Base-by-base conservation (phyloP, 2,797 vertebrate species). In the Sebastes dallii region DNA sequence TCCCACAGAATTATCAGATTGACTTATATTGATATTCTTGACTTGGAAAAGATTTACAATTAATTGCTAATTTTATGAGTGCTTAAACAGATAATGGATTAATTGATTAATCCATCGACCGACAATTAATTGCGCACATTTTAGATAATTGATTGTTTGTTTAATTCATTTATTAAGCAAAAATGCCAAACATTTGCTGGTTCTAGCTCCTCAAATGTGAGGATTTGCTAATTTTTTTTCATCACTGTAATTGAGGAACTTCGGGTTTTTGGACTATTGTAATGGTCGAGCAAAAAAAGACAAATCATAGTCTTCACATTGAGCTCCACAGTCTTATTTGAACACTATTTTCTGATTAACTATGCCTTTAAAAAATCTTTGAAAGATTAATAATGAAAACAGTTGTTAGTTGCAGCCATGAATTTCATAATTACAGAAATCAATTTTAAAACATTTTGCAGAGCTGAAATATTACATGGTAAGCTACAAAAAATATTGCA, bases 401-500 rank as follows among this genome's bases (percentile, higher is more conserved):
- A 22, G 25, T 24, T 25, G 9, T 42, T 32, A 30, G 32, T 61
- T 70, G 4, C 6, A n/a, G 29, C 42, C 8, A 54, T 46, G 3
- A n/a, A 71, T 76, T 69, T 64, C 5, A 36, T 46, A 27, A 61
- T 39, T 34, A 36, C 29, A 72, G 12, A 27, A 46, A 74, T 80
- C 6, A 34, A 80, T 39, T 69, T 58, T 5, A 30, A 67, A 58
- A 60, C 13, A 66, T 66, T 86, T 77, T 39, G 22, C 34, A 36
- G 4, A 42, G 25, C 68, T 46, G n/a, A 66, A 66, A 65, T 56
- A 32, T 55, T 64, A 32, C 54, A 60, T 11, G 11, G 65, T 56
- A 32, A 61, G 34, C 69, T 67, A 60, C 61, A 80, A 54, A 72
- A 50, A 46, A 46, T 66, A 50, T 72, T 83, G 77, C 6, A 3